Percentiles rank a stretch among this genome's conserved stretches.
These are phyloP conservation scores for Acromyrmex charruanus DNA, from an alignment of 1,140 invertebrate genomes.

Conservation along the genomic window DNA sequence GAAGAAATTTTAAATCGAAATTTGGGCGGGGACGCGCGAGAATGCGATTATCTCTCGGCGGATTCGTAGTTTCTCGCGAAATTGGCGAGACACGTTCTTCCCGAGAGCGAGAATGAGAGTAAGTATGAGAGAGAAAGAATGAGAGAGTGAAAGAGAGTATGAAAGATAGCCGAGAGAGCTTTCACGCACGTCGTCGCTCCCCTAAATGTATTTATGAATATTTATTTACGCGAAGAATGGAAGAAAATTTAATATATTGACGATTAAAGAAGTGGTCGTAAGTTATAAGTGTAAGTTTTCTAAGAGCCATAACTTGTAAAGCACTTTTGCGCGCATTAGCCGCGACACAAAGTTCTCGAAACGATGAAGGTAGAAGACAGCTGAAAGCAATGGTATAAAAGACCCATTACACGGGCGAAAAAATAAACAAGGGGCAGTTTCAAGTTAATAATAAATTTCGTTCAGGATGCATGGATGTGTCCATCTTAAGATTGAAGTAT, in stretches of 20 bases:
- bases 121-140: background rate
- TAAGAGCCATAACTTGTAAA: conserved; percentile 76
- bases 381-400: conserved; percentile 72
- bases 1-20: conserved; percentile 77
- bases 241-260: conserved; percentile 84
- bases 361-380: conserved; percentile 45
- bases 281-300: conserved; percentile 80
- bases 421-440: conserved; percentile 25
- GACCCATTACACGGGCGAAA: conserved; percentile 45
- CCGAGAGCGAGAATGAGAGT: conserved; percentile 17
- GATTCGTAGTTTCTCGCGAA: conserved; percentile 33
- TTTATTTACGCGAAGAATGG: conserved; percentile 79
- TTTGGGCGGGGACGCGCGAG: conserved; percentile 63
- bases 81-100: conserved; percentile 46
- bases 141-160: background rate
- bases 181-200: conserved; percentile 64
- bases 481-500: conserved; percentile 71
- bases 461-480: conserved; percentile 61
- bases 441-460: conserved; percentile 58
- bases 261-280: conserved; percentile 77
- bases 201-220: conserved; percentile 79
- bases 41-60: conserved; percentile 62
- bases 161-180: conserved; percentile 43
- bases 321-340: conserved; percentile 48
- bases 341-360: conserved; percentile 45